Evolutionary conservation across 2,888 invertebrate species (phyloP).

Genomic region (Xestia sexstrigata): DNA sequence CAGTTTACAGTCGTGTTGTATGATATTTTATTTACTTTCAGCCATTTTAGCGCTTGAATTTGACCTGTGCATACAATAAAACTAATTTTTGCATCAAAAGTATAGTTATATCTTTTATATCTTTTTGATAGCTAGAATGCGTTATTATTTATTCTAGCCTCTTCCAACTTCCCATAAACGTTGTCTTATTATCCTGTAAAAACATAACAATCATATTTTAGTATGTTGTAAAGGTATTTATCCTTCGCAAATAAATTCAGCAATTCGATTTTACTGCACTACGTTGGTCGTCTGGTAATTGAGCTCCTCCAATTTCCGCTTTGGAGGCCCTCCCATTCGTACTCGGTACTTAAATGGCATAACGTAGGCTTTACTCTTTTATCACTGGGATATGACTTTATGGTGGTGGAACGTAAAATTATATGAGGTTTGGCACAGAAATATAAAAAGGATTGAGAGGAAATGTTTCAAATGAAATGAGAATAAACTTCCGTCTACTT

Average conservation of each 20-base stretch:
- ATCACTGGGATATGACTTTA: slow-evolving; percentile 39
- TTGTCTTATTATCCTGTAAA: neutral
- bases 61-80: neutral
- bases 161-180: neutral
- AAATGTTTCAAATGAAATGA: slow-evolving; percentile 15
- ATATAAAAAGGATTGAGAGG: slow-evolving; percentile 13
- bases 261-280: slow-evolving; percentile 15
- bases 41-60: neutral
- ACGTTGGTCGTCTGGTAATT: slow-evolving; percentile 11
- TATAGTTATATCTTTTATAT: too few species aligned
- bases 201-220: too few species aligned
- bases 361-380: slow-evolving; percentile 41
- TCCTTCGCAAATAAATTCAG: slow-evolving; percentile 10
- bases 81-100: too few species aligned
- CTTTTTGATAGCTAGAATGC: too few species aligned
- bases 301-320: slow-evolving; percentile 15
- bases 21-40: neutral
- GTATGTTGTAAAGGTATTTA: slow-evolving; percentile 10
- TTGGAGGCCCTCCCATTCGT: slow-evolving; percentile 1
- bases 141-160: neutral
- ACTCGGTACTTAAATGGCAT: slow-evolving; percentile 25
- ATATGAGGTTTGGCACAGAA: slow-evolving; percentile 7
- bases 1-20: neutral
- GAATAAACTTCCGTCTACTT: neutral
- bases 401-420: slow-evolving; percentile 21